Base-by-base conservation (phyloP, 2,113 vertebrate species). In the Cairina moschata region DNA sequence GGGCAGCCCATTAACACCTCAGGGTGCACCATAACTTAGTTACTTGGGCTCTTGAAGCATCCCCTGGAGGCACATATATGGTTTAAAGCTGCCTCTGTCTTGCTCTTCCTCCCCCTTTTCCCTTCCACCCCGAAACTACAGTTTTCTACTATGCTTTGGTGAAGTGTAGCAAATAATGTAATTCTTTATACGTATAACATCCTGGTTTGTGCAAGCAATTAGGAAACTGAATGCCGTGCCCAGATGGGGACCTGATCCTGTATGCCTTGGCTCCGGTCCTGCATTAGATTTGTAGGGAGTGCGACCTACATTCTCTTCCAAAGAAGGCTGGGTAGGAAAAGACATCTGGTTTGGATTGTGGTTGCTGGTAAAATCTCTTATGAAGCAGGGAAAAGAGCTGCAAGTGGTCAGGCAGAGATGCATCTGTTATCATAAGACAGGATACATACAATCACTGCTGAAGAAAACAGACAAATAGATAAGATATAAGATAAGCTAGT, bases 301-400 rank as follows among this genome's bases (percentile, higher is more conserved):
- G 89, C 92, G 89, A 95, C 91, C 94, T 96, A 91, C 91, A 89
- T 93, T 97, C 86, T 89, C 93, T 95, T 97, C 89, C 96, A 97
- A 91, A 91, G 95, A 93, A 91, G 93, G 73, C 91, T 95, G 95
- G 38, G 31, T 95, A 92, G 83, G 83, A 91, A 95, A 77, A 71
- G 66, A 92, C 96, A 97, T 97, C 94, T 96, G 96, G 38, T 92
- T 97, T 68, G 77, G 74, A 93, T 95, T 96, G 89, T 75, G 83
- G 81, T 72, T 91, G 77, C 95, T 95, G 78, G 94, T 95, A 93
- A 95, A 93, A 95, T 84, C 58, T 91, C 86, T 73, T 95, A 89
- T 13, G 71, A 91, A 95, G 83, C 66, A 87, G 58, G 68, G 71
- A 91, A 89, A 74, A 84, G 77, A 85, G 46, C 66, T 96, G 84